Evolutionary conservation across 1,140 invertebrate species (phyloP).

Genomic region (Drosophila pseudoananassae): DNA sequence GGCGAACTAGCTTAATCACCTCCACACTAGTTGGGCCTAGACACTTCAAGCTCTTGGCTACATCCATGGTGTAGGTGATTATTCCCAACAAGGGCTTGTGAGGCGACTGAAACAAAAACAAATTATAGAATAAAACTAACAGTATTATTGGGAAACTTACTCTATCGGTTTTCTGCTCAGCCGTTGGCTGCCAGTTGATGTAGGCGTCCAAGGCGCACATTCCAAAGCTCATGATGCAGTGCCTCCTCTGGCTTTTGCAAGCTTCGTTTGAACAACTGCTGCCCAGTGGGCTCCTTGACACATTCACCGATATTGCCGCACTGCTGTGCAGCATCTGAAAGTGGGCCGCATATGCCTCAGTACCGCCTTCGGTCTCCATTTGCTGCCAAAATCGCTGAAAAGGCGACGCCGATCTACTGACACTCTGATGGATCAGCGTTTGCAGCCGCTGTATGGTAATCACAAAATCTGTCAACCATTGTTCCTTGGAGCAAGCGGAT

Average conservation of each 20-base stretch:
- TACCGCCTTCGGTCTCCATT: conserved; percentile 21
- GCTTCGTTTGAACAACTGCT: conserved; percentile 24
- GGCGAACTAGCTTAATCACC: conserved; percentile 28
- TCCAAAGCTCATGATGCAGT: conserved; percentile 42
- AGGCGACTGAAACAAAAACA: neutral
- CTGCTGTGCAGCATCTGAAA: conserved; percentile 49
- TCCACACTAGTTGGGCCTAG: conserved; percentile 36
- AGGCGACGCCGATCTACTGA: conserved; percentile 1
- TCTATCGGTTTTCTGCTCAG: conserved; percentile 12
- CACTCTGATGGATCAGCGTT: conserved; percentile 42
- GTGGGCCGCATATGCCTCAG: conserved; percentile 37
- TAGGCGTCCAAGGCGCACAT: conserved; percentile 44
- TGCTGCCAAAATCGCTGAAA: conserved; percentile 57
- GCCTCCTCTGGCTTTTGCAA: conserved; percentile 40
- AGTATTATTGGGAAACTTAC: conserved; percentile 7
- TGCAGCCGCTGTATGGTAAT: conserved; percentile 46
- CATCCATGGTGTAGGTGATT: conserved; percentile 31
- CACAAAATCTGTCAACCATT: conserved; percentile 54
- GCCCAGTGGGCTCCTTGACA: conserved; percentile 35
- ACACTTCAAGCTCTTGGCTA: conserved; percentile 45
- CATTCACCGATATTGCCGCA: conserved; percentile 3
- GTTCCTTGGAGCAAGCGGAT: conserved; percentile 24
- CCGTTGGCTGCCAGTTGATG: conserved; percentile 38
- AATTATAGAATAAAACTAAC: neutral
- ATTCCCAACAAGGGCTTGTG: conserved; percentile 20